phyloP scores from a whole-genome alignment of 2,888 invertebrate species.

The Icerya purchasi region DNA sequence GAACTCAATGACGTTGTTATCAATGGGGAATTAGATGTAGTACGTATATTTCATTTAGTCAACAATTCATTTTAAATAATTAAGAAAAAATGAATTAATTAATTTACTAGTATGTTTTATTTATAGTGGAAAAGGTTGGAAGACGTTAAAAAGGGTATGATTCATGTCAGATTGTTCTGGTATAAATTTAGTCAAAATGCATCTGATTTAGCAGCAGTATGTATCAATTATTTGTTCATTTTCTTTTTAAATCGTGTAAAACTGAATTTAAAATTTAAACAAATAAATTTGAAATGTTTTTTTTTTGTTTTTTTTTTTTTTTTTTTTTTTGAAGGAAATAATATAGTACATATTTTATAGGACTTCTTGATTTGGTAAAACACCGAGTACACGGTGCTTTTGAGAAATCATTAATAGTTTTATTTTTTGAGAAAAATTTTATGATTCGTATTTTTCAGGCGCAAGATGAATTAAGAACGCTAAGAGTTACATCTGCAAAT shows the following conservation, averaged over 20 bases:
- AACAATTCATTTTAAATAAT: conserved; percentile 12
- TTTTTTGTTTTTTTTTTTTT: conserved; percentile 1
- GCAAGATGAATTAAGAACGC: conserved; percentile 45
- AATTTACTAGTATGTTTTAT: conserved; percentile 15
- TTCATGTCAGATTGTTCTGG: conserved; percentile 80
- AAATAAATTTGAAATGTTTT: conserved; percentile 5
- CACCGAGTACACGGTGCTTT: no score
- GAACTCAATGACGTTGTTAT: conserved; percentile 47
- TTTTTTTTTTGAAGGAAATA: background rate
- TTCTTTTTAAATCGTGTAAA: no score
- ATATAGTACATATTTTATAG: no score
- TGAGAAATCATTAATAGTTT: no score
- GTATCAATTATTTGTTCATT: conserved; percentile 6
- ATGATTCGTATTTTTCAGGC: conserved; percentile 31
- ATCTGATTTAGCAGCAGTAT: conserved; percentile 48
- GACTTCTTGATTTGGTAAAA: no score
- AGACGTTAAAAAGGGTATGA: conserved; percentile 82
- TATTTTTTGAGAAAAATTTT: no score
- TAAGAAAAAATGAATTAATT: conserved; percentile 6
- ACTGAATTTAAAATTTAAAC: no score
- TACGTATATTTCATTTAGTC: conserved; percentile 33
- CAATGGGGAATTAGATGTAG: conserved; percentile 48
- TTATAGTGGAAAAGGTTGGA: conserved; percentile 82
- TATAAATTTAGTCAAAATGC: conserved; percentile 43
- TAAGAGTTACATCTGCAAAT: conserved; percentile 52